Base-by-base conservation (phyloP, 2,888 invertebrate genomes). In the Plutella xylostella region DNA sequence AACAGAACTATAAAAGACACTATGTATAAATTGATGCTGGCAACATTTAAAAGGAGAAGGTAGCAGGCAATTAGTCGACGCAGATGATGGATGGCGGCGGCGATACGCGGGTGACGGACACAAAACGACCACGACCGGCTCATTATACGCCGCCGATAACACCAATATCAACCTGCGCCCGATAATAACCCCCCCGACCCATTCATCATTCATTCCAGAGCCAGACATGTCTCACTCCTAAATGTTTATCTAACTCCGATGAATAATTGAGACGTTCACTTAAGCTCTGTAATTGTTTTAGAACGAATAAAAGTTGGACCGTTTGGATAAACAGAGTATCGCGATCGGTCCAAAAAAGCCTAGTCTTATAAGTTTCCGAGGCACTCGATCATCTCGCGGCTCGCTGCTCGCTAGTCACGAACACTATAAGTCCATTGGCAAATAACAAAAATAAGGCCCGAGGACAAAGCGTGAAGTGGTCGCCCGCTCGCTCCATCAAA, bases 81-180 rank as follows among this genome's bases (percentile, higher is more conserved):
- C 51, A 60, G 67, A 77, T 83, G 82, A 83, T 83, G 80, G 82
- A 82, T 82, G 79, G 70, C 65, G 19, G 35, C 47, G 45, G 31
- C 38, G 71, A 71, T 75, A 71, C 62, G 60, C 39, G 53, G 52
- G 58, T 69, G 77, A 72, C 72, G 72, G 69, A 69, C 72, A 71
- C 68, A 78, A 79, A 80, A 77, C 71, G 82, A 78, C 56, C 70
- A 70, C 61, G 61, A 63, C 52, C 55, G 55, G 72, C 76, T 79
- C 79, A 80, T 82, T 83, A 83, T 77, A 78, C 79, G 76, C 65
- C 69, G 69, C 63, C 73, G 79, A 80, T 80, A 82, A 80, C 71
- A 44, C 42, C 31, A 42, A 42, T 42, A 42, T 42, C 30, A 42
- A 42, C 31, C 19, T 42, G 42, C 18, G 42, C 42, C 31, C 31